Conservation (phyloP, 2,888 invertebrate species). For the Atrina japonica region DNA sequence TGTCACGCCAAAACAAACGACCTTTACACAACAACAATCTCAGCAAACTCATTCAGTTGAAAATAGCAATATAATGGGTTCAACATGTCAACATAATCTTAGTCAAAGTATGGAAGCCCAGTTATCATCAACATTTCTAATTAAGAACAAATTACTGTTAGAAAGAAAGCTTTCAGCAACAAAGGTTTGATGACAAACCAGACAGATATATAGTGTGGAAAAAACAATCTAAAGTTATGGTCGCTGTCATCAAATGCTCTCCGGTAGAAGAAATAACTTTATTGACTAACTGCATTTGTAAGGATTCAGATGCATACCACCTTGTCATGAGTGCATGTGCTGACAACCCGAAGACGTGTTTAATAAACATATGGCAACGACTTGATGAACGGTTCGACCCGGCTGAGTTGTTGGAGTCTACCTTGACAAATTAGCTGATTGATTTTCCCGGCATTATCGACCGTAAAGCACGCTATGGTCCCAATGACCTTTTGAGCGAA, state of each 20-base stretch:
- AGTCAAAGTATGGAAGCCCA: neutral
- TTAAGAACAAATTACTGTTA: constrained; percentile 9
- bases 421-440: constrained; percentile 2
- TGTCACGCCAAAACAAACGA: too few relatives aligned
- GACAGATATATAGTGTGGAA: constrained; percentile 21
- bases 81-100: neutral
- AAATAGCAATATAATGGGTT: neutral
- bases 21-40: too few relatives aligned
- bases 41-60: too few relatives aligned
- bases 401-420: constrained; percentile 15
- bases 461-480: constrained; percentile 19
- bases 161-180: constrained; percentile 16
- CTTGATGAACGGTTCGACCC: constrained; percentile 15
- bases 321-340: neutral
- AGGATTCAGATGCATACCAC: constrained; percentile 18
- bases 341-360: neutral
- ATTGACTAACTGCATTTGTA: neutral
- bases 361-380: constrained; percentile 4
- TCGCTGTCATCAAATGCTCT: neutral
- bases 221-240: constrained; percentile 1
- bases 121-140: neutral
- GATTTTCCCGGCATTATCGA: constrained; percentile 7
- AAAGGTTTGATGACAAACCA: constrained; percentile 14
- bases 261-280: constrained; percentile 4
- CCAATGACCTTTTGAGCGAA: constrained; percentile 22